Evolutionary conservation across 2,797 vertebrate genomes (phyloP).

Genomic region (Vespertilio murinus): DNA sequence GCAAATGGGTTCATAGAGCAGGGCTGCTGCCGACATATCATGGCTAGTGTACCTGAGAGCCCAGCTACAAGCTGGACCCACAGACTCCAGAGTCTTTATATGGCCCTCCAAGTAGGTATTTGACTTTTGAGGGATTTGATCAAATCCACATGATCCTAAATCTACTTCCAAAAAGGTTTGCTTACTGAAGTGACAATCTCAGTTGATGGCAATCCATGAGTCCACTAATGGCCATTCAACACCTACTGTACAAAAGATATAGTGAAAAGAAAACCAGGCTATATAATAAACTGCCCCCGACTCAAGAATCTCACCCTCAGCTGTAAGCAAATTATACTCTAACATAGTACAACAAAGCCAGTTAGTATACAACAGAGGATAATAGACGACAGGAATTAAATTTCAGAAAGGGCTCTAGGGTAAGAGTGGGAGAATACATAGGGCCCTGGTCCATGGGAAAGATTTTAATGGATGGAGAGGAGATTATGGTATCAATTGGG

Average conservation of each 20-base stretch:
- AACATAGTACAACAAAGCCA: not conserved
- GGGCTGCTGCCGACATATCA: not conserved
- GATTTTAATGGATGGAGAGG: not conserved
- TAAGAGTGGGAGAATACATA: not conserved
- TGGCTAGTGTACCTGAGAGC: not conserved
- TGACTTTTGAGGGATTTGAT: not conserved
- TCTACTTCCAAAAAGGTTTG: not conserved
- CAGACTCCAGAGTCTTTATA: not conserved
- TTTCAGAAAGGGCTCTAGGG: not conserved
- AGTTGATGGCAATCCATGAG: not conserved
- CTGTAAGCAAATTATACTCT: not conserved
- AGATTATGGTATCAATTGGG: no score
- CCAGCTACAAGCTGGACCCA: not conserved
- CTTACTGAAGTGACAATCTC: not conserved
- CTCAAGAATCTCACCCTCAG: not conserved
- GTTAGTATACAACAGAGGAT: not conserved
- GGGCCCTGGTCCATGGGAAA: accelerated
- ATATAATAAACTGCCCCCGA: not conserved
- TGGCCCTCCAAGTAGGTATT: not conserved
- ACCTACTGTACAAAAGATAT: not conserved
- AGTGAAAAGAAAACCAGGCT: not conserved
- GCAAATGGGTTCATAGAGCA: not conserved
- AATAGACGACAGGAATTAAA: not conserved
- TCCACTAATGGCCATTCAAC: not conserved
- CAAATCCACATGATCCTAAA: not conserved